These are phyloP conservation scores for Pristionchus arcanus DNA, from an alignment of 2,888 invertebrate genomes.

Conservation along the genomic window DNA sequence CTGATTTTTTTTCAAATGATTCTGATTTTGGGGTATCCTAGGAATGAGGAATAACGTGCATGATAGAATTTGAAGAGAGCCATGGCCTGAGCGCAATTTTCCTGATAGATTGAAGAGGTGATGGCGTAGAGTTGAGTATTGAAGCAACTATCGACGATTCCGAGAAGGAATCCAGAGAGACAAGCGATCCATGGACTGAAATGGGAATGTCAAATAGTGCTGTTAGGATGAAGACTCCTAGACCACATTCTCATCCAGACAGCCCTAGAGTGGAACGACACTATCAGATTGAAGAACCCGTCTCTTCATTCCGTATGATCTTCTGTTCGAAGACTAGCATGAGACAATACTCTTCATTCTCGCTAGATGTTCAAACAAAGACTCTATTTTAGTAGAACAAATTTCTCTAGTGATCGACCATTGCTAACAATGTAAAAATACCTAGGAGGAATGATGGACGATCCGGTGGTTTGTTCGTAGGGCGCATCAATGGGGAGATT, in stretches of 20 bases:
- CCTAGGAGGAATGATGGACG: conserved; percentile 51
- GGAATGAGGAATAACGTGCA: neutral
- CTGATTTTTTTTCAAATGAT: too few relatives aligned
- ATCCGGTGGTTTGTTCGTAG: neutral
- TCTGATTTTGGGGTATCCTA: neutral
- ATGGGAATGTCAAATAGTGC: neutral
- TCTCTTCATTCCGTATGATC: neutral
- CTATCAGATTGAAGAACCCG: neutral
- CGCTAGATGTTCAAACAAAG: too few relatives aligned
- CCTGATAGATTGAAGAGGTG: conserved; percentile 37
- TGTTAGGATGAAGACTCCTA: too few relatives aligned
- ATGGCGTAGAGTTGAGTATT: conserved; percentile 54
- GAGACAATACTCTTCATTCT: too few relatives aligned
- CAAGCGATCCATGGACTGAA: conserved; percentile 36
- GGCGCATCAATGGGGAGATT: conserved; percentile 37
- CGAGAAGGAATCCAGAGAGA: conserved; percentile 40
- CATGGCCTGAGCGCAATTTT: conserved; percentile 45
- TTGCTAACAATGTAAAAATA: neutral
- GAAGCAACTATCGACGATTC: conserved; percentile 47
- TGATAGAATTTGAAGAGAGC: conserved; percentile 53
- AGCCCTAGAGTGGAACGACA: too few relatives aligned
- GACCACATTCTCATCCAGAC: too few relatives aligned
- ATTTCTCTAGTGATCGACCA: too few relatives aligned
- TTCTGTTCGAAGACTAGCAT: neutral
- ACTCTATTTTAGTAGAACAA: too few relatives aligned